Evolutionary conservation across 2,113 vertebrate genomes (phyloP), one percentile per base, ranked within the genome.

Genomic region (Melozone crissalis): DNA sequence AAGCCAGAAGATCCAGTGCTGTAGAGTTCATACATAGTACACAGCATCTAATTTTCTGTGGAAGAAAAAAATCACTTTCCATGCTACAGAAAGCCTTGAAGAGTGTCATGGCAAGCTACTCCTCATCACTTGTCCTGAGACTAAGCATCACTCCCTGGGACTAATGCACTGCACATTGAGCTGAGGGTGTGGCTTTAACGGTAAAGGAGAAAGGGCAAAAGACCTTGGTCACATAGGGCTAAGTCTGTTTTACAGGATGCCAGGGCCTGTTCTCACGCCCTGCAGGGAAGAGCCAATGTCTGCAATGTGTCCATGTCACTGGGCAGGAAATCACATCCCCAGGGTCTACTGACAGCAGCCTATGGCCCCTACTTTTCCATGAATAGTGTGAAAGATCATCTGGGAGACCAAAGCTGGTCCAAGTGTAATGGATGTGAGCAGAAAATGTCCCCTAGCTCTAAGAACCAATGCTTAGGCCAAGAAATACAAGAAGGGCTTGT

Each of bases 331-430:
- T 72, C n/a, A n/a, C 47, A 67, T 17, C 39, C 37, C 17, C 44
- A 33, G 3, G 22, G 19, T 35, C 8, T 46, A 5, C 20, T 7
- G 22, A 33, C 16, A 87, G 22, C 16, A 76, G 33, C 27, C 24
- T 76, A 4, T 5, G 52, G 49, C 39, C 68, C 6, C 26, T 84
- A 22, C 26, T 63, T 15, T 77, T 69, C 19, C 22, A 31, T 21
- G 14, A 62, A 8, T 2, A 7, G 17, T 2, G 0, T 22, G 13
- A 5, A 57, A 13, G 19, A 9, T 35, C 3, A 2, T 23, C n/a
- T 58, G 37, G 37, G 37, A 82, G 15, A 52, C 24, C 9, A 23
- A 0, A 37, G 16, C n/a, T 62, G 15, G 47, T 84, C 30, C n/a
- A 44, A 66, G 30, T 11, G 58, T 27, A 65, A 27, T 18, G n/a